Percentiles rank a stretch among this genome's conserved stretches.
Evolutionary conservation across 37 sponge, comb jelly and placozoan species (phyloP).

Genomic region (Chondrosia reniformis): DNA sequence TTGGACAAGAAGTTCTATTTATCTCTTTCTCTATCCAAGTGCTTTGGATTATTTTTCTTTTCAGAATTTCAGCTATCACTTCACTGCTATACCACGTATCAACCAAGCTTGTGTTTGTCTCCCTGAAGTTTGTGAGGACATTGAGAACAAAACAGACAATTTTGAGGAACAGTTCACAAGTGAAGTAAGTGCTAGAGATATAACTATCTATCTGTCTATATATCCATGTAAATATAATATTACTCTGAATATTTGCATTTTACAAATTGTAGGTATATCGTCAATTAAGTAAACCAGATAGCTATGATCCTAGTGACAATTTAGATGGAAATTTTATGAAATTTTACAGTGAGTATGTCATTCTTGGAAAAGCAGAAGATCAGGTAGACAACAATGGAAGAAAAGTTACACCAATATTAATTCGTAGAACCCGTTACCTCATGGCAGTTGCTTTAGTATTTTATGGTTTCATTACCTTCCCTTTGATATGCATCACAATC

Average conservation of each 20-base stretch:
- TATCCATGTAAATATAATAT: too few relatives aligned
- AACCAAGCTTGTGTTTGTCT: conserved; percentile 9
- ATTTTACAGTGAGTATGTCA: background rate
- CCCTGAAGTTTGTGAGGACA: background rate
- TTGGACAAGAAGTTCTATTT: conserved; percentile 20
- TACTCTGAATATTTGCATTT: too few relatives aligned
- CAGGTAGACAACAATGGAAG: background rate
- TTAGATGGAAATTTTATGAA: conserved; percentile 22
- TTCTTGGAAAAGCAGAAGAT: background rate
- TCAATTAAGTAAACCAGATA: conserved; percentile 3
- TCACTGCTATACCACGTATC: conserved; percentile 19
- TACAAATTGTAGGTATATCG: conserved; percentile 16
- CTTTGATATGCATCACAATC: background rate
- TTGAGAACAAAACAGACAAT: background rate
- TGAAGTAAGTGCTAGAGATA: background rate
- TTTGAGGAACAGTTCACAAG: background rate
- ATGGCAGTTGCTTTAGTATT: background rate
- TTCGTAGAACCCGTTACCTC: background rate
- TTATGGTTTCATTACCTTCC: conserved; percentile 13
- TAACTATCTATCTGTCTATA: background rate
- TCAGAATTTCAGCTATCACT: background rate
- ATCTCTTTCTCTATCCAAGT: conserved; percentile 1
- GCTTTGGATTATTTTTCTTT: conserved; percentile 23
- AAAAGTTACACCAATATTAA: background rate
- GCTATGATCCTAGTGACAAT: conserved; percentile 13